These are phyloP conservation scores for rabbit (Oryctolagus cuniculus) DNA, from an alignment of 2,113 vertebrate genomes.

Conservation along the genomic window mOryCun1.1 NC_091433.1:180387501-180388000, in stretches of 20 bases:
- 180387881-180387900: neutral
- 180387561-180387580: neutral
- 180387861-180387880: neutral
- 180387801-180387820: neutral
- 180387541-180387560: neutral
- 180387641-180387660: neutral
- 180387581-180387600: neutral
- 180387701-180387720: neutral
- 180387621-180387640: accelerated
- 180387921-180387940: neutral
- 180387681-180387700: neutral
- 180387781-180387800: neutral
- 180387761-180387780: neutral
- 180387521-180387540: neutral
- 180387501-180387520: neutral
- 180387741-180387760: too few species aligned
- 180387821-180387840: neutral
- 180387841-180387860: neutral
- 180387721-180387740: neutral
- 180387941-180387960: neutral
- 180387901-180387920: accelerated
- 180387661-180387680: neutral
- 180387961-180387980: neutral
- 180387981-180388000: neutral
- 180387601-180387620: neutral